Base-by-base conservation (phyloP, 2,797 vertebrate species). In the Molossus molossus region DNA sequence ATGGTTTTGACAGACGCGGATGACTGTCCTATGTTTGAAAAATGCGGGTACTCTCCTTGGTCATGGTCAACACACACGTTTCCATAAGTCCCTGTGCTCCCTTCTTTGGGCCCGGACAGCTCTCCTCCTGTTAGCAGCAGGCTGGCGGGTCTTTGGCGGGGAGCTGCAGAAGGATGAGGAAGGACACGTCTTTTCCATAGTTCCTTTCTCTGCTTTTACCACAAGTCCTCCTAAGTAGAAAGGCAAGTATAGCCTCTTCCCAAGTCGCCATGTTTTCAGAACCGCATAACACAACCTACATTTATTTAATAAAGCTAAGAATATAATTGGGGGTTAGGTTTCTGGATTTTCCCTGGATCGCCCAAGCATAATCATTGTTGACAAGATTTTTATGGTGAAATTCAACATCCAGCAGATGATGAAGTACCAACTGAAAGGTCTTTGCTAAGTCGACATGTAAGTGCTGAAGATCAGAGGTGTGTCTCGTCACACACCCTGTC, bases 251-350 rank as follows among this genome's bases (percentile, higher is more conserved):
- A 94, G 13, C 20, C 8, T 18, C 25, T 82, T 20, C 45, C 65
- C 60, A 77, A 58, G 53, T 45, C 13, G 33, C 89, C 48, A 6
- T 91, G 50, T 95, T 67, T 96, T 77, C 40, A 60, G 45, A 93
- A 62, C 73, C 29, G 65, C 45, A 88, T 70, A 75, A 65, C 1
- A 2, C 57, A 85, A 62, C 75, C 25, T 80, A 17, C 21, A 90
- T 69, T 93, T 90, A 75, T 53, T 57, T 90, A 87, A 91, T 89
- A 93, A 97, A 95, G 81, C 57, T 90, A 93, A 95, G 73, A 62
- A 77, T 85, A 29, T 82, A 88, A 90, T 85, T 93, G 79, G 14
- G 57, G 84, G 33, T 67, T 94, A 50, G 48, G 21, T 33, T 95
- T 94, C 55, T 75, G 75, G 73, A 23, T 85, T 92, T 65, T 79